Percentiles rank a stretch among this genome's conserved stretches.
Conservation (phyloP, 2,888 invertebrate genomes). For the Lypha dubia region DNA sequence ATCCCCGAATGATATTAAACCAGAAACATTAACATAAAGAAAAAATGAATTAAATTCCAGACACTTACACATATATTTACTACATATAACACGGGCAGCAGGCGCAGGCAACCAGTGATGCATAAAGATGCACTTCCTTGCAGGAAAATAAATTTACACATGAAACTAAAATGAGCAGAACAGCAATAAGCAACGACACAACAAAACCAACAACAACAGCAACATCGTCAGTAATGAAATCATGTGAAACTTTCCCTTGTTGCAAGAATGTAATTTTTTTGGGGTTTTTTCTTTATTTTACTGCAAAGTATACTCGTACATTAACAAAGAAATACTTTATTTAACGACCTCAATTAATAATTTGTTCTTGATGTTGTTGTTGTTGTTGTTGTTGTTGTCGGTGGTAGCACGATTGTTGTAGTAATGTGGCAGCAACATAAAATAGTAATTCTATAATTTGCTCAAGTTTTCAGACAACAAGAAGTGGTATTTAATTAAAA, state of each 20-base stretch:
- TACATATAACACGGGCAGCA: slow-evolving; percentile 36
- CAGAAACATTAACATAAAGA: slow-evolving; percentile 22
- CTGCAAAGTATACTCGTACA: slow-evolving; percentile 45
- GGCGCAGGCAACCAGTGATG: slow-evolving; percentile 54
- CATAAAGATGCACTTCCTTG: slow-evolving; percentile 68
- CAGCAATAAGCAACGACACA: slow-evolving; percentile 8
- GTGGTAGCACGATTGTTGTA: slow-evolving; percentile 45
- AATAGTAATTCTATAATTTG: slow-evolving; percentile 65
- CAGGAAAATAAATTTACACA: slow-evolving; percentile 66
- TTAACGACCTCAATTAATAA: slow-evolving; percentile 72
- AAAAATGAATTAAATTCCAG: slow-evolving; percentile 55
- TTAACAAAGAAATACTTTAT: slow-evolving; percentile 67
- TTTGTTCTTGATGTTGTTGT: slow-evolving; percentile 63
- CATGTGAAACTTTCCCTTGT: slow-evolving; percentile 55
- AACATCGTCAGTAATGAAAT: slow-evolving; percentile 10
- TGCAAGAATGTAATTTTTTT: slow-evolving; percentile 29
- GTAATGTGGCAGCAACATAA: slow-evolving; percentile 55
- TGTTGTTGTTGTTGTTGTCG: slow-evolving; percentile 62
- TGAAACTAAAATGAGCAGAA: slow-evolving; percentile 49
- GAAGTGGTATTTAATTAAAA: slow-evolving; percentile 49
- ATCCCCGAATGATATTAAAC: slow-evolving; percentile 49
- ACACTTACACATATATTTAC: slow-evolving; percentile 56
- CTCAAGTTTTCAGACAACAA: slow-evolving; percentile 53
- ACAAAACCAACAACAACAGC: not conserved
- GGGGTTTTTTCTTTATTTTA: slow-evolving; percentile 11